These are phyloP conservation scores for Chitala chitala DNA, from an alignment of 2,113 vertebrate species.

Conservation along the genomic window DNA sequence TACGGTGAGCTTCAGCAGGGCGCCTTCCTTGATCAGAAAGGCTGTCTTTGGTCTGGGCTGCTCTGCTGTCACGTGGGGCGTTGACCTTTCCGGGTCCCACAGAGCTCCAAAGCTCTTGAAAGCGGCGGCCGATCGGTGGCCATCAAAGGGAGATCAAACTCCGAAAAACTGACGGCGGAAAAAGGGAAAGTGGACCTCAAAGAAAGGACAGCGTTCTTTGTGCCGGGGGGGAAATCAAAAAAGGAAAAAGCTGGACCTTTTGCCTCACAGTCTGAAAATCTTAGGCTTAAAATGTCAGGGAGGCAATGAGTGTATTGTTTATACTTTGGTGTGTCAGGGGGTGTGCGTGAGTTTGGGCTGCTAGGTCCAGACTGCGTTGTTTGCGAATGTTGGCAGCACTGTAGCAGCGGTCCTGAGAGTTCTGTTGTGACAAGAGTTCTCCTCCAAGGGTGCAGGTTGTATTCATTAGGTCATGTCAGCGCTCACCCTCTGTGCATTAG, in stretches of 20 bases:
- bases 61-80: neutral
- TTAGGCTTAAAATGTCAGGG: conserved; percentile 16
- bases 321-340: neutral
- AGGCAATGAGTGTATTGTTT: conserved; percentile 3
- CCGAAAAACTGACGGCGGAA: neutral
- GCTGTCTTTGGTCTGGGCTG: neutral
- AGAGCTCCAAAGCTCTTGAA: neutral
- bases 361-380: neutral
- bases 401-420: neutral
- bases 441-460: too few species aligned
- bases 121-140: neutral
- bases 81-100: neutral
- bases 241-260: neutral
- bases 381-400: neutral
- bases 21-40: too few species aligned
- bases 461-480: too few species aligned
- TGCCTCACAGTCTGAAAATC: neutral
- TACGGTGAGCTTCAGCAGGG: neutral
- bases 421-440: neutral
- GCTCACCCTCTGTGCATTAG: neutral
- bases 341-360: neutral
- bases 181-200: neutral
- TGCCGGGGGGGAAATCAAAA: neutral
- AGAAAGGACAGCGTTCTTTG: conserved; percentile 9
- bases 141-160: conserved; percentile 3